Conservation (phyloP, 2,113 vertebrate genomes). For the Cheirogaleus medius region DNA sequence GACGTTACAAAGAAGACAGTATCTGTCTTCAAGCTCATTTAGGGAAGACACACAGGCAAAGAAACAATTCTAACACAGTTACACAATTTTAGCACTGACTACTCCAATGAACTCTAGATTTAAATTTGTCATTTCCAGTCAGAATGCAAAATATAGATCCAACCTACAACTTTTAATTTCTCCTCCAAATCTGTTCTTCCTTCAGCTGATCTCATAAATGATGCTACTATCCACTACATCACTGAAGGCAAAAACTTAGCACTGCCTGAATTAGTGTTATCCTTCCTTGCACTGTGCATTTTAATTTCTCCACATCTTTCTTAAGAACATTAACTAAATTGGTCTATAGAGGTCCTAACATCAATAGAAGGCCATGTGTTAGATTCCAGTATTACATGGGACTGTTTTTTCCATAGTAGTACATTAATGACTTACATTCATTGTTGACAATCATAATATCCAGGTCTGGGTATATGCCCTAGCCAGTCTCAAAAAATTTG, state of each 20-base stretch:
- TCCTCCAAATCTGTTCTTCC: not conserved
- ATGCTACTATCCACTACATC: not conserved
- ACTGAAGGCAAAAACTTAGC: not conserved
- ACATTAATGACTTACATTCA: conserved; percentile 28
- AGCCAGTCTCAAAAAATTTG: not conserved
- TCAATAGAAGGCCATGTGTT: not conserved
- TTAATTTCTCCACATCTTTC: conserved; percentile 34
- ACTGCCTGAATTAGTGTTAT: not conserved
- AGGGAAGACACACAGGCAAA: conserved; percentile 31
- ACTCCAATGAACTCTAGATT: not conserved
- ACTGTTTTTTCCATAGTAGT: not conserved
- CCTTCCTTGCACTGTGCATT: not conserved
- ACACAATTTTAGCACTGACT: not conserved
- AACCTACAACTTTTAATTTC: conserved; percentile 35
- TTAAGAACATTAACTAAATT: not conserved
- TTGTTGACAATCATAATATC: not conserved
- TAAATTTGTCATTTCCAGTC: not conserved
- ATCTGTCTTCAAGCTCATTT: conserved; percentile 28
- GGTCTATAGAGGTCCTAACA: conserved; percentile 1
- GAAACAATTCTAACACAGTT: conserved; percentile 32
- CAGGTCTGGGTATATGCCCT: not conserved
- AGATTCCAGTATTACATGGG: not conserved
- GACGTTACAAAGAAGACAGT: conserved; percentile 37
- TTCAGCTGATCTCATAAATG: not conserved
- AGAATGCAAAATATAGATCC: not conserved